Percentiles rank a stretch among this genome's conserved stretches.
These are phyloP conservation scores for Chinchilla lanigera DNA, from an alignment of 2,113 vertebrate species.

Conservation along the genomic window DNA sequence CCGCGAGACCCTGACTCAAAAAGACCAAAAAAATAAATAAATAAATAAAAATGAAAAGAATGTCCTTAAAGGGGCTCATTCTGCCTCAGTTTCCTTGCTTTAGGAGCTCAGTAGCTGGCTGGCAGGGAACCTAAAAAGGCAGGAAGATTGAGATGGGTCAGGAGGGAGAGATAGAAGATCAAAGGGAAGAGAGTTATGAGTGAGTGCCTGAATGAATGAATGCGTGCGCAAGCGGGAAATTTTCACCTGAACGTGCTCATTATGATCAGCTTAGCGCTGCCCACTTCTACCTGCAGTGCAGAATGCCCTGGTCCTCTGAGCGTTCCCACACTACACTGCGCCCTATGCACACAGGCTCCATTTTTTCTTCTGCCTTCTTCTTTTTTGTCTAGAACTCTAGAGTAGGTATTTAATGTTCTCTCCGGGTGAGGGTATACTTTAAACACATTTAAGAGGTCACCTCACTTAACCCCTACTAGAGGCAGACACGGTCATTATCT, in stretches of 20 bases:
- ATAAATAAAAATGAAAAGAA: background rate
- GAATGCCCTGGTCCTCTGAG: background rate
- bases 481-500: background rate
- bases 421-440: accelerated
- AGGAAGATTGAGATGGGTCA: background rate
- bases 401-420: background rate
- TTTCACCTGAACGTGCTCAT: background rate
- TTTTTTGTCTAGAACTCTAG: background rate
- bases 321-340: accelerated
- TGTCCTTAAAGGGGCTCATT: background rate
- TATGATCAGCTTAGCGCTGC: background rate
- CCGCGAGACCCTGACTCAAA: no score
- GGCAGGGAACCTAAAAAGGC: background rate
- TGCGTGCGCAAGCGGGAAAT: background rate
- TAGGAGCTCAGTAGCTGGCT: background rate
- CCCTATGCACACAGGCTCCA: background rate
- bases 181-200: background rate
- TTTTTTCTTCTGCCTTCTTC: background rate
- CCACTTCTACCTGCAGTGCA: background rate
- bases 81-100: background rate
- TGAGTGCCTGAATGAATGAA: no score
- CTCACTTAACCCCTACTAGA: background rate
- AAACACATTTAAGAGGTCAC: background rate
- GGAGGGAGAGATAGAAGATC: background rate
- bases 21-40: no score